These are phyloP conservation scores for Axea sp. DNA, from an alignment of 2,888 invertebrate genomes.

Conservation along the genomic window DNA sequence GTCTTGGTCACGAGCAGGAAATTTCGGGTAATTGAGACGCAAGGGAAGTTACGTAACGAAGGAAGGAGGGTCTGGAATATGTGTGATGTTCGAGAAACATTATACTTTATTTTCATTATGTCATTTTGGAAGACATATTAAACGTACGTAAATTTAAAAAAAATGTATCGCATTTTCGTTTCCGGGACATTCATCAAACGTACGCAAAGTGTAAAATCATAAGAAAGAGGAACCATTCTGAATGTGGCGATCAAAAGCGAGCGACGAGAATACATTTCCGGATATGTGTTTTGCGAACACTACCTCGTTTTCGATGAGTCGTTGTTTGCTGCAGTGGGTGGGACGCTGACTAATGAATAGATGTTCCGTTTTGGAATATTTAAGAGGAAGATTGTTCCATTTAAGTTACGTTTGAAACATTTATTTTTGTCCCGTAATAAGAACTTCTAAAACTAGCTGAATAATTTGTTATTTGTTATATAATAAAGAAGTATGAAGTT, in stretches of 20 bases:
- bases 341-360: conserved; percentile 37
- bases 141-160: neutral
- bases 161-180: conserved; percentile 35
- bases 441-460: conserved; percentile 49
- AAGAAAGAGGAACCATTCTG: conserved; percentile 6
- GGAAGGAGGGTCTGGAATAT: conserved; percentile 1
- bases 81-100: conserved; percentile 16
- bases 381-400: conserved; percentile 27
- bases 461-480: conserved; percentile 2
- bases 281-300: conserved; percentile 44
- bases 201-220: conserved; percentile 23
- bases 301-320: conserved; percentile 43
- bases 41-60: conserved; percentile 29
- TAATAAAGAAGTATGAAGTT: neutral
- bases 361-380: conserved; percentile 44
- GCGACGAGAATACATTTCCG: conserved; percentile 49
- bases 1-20: conserved; percentile 63
- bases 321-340: conserved; percentile 42
- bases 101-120: conserved; percentile 35
- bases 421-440: conserved; percentile 24
- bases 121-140: neutral
- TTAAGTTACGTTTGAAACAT: conserved; percentile 27
- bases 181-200: conserved; percentile 39
- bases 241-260: conserved; percentile 41
- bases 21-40: conserved; percentile 73